Evolutionary conservation across 2,113 vertebrate genomes (phyloP), one percentile per base, ranked within the genome.

Genomic region (Ramphastos sulfuratus): DNA sequence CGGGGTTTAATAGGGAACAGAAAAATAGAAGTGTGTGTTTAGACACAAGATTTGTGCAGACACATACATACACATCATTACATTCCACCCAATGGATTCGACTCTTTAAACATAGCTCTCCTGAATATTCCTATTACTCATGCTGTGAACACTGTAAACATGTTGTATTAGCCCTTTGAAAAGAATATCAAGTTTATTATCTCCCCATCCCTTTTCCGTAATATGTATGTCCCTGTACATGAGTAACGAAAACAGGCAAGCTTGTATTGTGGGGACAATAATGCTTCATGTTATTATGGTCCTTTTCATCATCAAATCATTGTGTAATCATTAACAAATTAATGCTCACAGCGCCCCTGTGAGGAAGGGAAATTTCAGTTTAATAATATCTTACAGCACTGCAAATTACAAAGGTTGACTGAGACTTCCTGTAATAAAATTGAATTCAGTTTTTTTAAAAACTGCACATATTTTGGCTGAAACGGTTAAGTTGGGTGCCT

Each of bases 331-430:
- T 92, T 94, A 95, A 78, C 76, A 91, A 96, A 92, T 95, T 94
- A 94, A 91, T 83, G 78, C 89, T 91, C 75, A 91, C 79, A 95
- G 94, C 82, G 90, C 93, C 89, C 82, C 89, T 81, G 61, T 96
- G 93, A 96, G 91, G 93, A 94, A 94, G 93, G 96, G 87, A 96
- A 59, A 85, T 93, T 93, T 82, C 48, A 24, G 10, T 71, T 91
- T 94, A 83, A 85, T 59, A 91, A 16, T 66, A 80, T 31, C 31
- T 74, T 17, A 80, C 94, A 92, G 23, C n/a, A 85, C 28, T 3
- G 1, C 52, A 37, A 77, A 72, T 89, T 92, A 83, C 44, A 74
- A 87, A 85, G 46, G 42, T 76, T 87, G 27, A 24, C 31, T 66
- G 30, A 55, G 50, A 76, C 35, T 37, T 73, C 18, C 10, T 72